Conservation (phyloP, 2,113 vertebrate genomes). For the Pelvicachromis taeniatus region DNA sequence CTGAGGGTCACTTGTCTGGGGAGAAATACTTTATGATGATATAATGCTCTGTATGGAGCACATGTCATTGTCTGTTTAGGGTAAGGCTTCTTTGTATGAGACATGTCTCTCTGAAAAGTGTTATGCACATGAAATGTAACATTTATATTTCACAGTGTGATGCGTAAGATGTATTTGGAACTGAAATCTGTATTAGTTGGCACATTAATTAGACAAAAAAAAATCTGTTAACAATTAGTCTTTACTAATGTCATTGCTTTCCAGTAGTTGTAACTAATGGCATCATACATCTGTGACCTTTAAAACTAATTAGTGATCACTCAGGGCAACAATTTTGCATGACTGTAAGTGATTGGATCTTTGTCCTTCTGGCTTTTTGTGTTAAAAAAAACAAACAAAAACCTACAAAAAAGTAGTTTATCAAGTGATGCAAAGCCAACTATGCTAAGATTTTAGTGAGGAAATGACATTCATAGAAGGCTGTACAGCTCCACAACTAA, state of each 20-base stretch:
- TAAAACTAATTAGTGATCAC: constrained; percentile 34
- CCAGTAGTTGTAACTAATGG: constrained; percentile 10
- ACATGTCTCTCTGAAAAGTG: background rate
- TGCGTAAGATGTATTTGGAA: background rate
- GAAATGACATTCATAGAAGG: background rate
- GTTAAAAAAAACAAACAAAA: background rate
- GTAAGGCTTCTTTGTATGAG: background rate
- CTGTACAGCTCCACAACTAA: background rate
- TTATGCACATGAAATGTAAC: background rate
- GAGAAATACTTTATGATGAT: constrained; percentile 49
- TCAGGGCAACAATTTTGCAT: background rate
- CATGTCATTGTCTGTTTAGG: constrained; percentile 16
- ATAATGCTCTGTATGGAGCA: constrained; percentile 13
- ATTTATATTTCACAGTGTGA: background rate
- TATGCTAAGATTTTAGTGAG: background rate
- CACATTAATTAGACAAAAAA: constrained; percentile 23
- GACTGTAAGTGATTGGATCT: background rate
- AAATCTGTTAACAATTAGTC: constrained; percentile 33
- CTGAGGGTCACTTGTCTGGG: constrained; percentile 57
- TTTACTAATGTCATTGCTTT: constrained; percentile 30
- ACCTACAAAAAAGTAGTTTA: background rate
- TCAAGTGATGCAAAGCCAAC: background rate
- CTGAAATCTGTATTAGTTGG: background rate
- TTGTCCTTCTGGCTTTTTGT: background rate
- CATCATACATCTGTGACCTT: constrained; percentile 28